These are phyloP conservation scores for Morone saxatilis DNA, from an alignment of 2,113 vertebrate genomes.

Conservation along the genomic window DNA sequence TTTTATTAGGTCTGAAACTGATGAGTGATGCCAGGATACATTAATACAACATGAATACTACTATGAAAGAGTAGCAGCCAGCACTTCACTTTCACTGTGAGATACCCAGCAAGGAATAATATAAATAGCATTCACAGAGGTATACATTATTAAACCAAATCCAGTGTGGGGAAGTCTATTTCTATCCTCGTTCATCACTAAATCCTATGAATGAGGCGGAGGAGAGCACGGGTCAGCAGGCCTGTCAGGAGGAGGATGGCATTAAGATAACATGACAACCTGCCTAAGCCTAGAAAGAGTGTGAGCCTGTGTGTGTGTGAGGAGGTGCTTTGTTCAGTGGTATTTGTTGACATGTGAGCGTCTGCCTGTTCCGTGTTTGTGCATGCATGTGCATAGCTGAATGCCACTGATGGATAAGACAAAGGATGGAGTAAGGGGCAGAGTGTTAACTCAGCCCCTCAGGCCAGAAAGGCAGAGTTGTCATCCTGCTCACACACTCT, in stretches of 20 bases:
- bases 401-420: constrained; percentile 60
- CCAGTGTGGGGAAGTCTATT: constrained; percentile 64
- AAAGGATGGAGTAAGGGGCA: constrained; percentile 29
- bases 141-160: constrained; percentile 75
- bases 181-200: constrained; percentile 53
- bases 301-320: background rate
- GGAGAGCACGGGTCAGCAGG: constrained; percentile 47
- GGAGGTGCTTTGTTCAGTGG: background rate
- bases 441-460: constrained; percentile 51
- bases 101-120: constrained; percentile 56
- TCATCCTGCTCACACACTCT: constrained; percentile 67
- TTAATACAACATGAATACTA: constrained; percentile 39
- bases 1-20: constrained; percentile 3
- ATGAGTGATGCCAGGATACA: constrained; percentile 26
- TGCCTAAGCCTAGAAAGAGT: background rate
- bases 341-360: background rate
- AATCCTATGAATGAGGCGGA: constrained; percentile 62
- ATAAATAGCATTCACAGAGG: constrained; percentile 73
- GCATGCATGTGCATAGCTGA: constrained; percentile 33
- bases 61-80: constrained; percentile 46
- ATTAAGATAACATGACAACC: constrained; percentile 53
- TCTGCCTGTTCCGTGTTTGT: constrained; percentile 26
- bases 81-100: constrained; percentile 21
- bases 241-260: constrained; percentile 53
- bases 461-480: constrained; percentile 55